phyloP scores from a whole-genome alignment of 2,797 vertebrate genomes.

The Halcyon chelicuti region DNA sequence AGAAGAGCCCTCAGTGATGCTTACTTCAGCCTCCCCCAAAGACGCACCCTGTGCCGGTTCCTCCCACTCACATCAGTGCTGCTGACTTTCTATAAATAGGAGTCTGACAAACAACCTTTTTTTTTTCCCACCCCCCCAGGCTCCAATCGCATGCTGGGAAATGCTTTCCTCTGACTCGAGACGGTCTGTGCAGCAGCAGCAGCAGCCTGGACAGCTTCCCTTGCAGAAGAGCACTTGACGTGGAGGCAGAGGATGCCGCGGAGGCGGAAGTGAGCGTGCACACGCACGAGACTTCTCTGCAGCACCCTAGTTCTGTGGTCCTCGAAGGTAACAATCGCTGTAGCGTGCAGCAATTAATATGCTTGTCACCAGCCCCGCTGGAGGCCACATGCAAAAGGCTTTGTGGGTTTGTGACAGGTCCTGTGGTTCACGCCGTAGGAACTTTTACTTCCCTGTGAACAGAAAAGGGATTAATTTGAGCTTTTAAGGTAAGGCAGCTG shows the following conservation, averaged over 20 bases:
- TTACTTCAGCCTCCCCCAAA: not conserved
- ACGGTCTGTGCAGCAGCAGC: not conserved
- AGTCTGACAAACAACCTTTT: not conserved
- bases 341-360: not conserved
- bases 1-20: not conserved
- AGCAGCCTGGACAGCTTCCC: not conserved
- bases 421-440: not conserved
- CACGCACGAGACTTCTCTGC: not conserved
- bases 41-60: rapidly evolving
- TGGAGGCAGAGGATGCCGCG: not conserved
- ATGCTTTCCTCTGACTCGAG: not conserved
- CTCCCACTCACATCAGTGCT: not conserved
- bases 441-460: not conserved
- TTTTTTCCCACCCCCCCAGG: too few relatives aligned
- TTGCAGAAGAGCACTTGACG: not conserved
- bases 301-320: not conserved
- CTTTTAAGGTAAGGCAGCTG: not conserved
- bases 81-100: not conserved
- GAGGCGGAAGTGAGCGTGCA: not conserved
- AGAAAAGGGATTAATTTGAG: not conserved
- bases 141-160: not conserved
- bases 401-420: not conserved
- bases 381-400: not conserved
- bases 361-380: not conserved
- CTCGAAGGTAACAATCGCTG: not conserved